These are phyloP conservation scores for Borostomias antarcticus DNA, from an alignment of 2,797 vertebrate species.

Conservation along the genomic window DNA sequence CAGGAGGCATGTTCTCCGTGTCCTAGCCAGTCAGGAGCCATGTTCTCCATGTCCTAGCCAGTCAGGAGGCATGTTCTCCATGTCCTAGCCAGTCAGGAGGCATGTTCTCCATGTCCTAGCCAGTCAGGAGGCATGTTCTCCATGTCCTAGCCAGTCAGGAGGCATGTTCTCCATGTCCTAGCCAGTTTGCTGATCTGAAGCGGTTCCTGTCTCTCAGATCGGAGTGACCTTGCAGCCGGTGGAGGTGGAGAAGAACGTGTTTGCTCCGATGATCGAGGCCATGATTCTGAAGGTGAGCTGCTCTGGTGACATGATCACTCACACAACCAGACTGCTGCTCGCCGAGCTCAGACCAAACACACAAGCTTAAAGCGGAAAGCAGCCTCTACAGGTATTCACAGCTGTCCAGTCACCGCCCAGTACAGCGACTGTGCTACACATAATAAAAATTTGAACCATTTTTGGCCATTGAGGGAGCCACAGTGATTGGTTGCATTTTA, in stretches of 20 bases:
- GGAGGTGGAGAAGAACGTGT: slow-evolving; percentile 90
- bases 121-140: no score
- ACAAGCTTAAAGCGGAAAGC: no score
- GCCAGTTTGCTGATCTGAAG: neutral
- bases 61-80: neutral
- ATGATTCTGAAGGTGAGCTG: slow-evolving; percentile 93
- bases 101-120: neutral
- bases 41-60: neutral
- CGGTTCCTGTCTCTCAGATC: slow-evolving; percentile 76
- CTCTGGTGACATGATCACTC: neutral
- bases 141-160: no score
- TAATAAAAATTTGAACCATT: no score
- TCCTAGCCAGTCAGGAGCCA: slow-evolving; percentile 83
- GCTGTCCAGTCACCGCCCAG: no score
- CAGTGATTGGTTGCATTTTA: no score
- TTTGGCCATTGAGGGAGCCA: no score
- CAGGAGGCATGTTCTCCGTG: neutral
- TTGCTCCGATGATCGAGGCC: slow-evolving; percentile 88
- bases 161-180: neutral
- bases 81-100: neutral
- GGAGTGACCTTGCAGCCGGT: slow-evolving; percentile 89
- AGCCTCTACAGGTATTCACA: no score
- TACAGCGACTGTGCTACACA: no score
- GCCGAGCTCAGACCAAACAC: no score
- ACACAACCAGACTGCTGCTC: no score